Percentiles rank a stretch among this genome's conserved stretches.
Evolutionary conservation across 2,113 vertebrate species (phyloP).

Genomic region (Meriones unguiculatus): DNA sequence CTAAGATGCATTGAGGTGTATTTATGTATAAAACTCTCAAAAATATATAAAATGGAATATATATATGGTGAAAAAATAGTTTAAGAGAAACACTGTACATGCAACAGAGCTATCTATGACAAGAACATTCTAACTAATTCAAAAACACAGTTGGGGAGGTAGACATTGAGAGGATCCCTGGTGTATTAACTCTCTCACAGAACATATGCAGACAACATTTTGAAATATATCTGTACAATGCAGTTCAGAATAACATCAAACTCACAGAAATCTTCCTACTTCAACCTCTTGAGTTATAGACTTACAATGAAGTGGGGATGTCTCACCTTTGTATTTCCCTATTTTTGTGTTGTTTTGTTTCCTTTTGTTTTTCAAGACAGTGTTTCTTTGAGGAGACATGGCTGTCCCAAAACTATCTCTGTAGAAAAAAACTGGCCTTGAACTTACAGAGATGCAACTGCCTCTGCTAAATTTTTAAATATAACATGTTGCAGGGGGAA

Average conservation of each 20-base stretch:
- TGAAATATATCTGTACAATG: background rate
- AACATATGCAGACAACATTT: background rate
- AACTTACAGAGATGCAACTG: background rate
- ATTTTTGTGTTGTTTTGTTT: no score
- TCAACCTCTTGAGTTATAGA: background rate
- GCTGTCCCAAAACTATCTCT: background rate
- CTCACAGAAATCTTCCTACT: background rate
- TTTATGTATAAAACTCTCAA: background rate
- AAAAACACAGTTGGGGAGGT: background rate
- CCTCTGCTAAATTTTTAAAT: background rate
- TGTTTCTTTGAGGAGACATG: background rate
- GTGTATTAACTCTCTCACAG: background rate
- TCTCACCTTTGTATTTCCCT: background rate
- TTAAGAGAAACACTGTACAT: conserved; percentile 38
- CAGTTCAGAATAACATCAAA: background rate
- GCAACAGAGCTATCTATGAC: conserved; percentile 17
- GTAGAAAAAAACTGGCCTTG: background rate
- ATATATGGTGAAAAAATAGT: background rate
- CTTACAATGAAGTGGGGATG: background rate
- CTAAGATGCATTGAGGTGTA: background rate
- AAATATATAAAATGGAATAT: background rate
- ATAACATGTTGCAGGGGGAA: background rate
- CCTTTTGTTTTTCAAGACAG: background rate
- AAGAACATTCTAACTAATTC: background rate
- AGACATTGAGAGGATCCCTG: background rate